These are phyloP conservation scores for Sitobion miscanthi DNA, from an alignment of 1,140 invertebrate genomes.

Conservation along the genomic window DNA sequence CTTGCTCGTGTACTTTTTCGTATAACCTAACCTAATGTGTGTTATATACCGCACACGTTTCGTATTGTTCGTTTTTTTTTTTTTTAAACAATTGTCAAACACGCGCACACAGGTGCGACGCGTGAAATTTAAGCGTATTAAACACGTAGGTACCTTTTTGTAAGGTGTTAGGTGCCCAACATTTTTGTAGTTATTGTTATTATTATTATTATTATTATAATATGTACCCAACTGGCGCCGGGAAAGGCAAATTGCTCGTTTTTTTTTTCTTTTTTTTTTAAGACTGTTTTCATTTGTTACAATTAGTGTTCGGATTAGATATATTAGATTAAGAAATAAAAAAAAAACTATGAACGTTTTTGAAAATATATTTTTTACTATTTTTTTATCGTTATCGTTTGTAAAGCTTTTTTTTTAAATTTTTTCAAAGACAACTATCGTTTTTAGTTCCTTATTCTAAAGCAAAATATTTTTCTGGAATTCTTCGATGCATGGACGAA, in stretches of 20 bases:
- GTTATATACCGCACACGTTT: neutral
- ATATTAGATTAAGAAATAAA: too few species aligned
- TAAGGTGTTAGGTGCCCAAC: neutral
- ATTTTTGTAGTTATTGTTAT: neutral
- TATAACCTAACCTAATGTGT: neutral
- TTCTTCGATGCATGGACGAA: too few species aligned
- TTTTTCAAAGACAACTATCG: too few species aligned
- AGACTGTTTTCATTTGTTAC: neutral
- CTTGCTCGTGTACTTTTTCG: neutral
- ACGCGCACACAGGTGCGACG: neutral
- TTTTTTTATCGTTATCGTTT: too few species aligned
- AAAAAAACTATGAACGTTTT: too few species aligned
- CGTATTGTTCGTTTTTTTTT: neutral
- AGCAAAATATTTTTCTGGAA: too few species aligned
- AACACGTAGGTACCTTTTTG: neutral
- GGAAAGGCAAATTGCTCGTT: neutral
- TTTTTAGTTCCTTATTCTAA: too few species aligned
- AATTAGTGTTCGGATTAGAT: too few species aligned
- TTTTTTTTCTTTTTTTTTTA: neutral
- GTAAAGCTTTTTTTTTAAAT: too few species aligned
- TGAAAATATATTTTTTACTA: too few species aligned
- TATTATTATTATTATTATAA: neutral
- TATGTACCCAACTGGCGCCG: neutral
- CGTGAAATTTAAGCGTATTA: neutral
- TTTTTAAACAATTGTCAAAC: neutral